Evolutionary conservation across 1,140 invertebrate species (phyloP).

Genomic region (Bombus sylvicola): DNA sequence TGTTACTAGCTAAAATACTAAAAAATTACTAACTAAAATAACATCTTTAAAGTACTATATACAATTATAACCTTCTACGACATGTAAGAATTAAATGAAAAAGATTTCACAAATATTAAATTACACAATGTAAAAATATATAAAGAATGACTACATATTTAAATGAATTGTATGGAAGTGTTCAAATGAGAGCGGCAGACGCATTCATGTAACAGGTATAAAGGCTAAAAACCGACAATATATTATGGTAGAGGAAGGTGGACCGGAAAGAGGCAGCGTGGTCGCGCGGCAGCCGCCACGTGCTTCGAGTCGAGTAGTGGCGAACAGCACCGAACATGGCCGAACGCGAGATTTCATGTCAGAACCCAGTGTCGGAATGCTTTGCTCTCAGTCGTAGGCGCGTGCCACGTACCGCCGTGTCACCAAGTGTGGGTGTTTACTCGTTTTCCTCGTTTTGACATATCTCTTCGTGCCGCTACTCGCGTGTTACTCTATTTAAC

Average conservation of each 20-base stretch:
- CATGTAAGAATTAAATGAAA: no score
- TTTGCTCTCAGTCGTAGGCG: slow-evolving; percentile 75
- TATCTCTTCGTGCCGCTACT: not conserved
- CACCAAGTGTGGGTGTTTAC: not conserved
- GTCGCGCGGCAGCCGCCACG: slow-evolving; percentile 69
- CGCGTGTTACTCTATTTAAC: not conserved
- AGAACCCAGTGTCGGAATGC: slow-evolving; percentile 76
- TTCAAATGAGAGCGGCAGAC: not conserved
- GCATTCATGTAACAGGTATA: no score
- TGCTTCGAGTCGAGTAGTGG: slow-evolving; percentile 70
- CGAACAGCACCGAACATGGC: slow-evolving; percentile 69
- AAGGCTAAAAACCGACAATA: not conserved
- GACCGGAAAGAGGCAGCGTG: slow-evolving; percentile 36
- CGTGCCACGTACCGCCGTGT: slow-evolving; percentile 67
- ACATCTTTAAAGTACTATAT: no score
- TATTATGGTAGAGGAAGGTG: not conserved
- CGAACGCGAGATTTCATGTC: slow-evolving; percentile 74
- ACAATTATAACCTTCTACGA: no score
- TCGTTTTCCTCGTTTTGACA: not conserved
- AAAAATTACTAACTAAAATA: no score
- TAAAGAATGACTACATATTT: no score
- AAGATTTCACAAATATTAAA: no score
- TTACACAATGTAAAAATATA: no score
- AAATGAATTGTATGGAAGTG: not conserved
- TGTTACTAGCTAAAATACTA: no score